Evolutionary conservation across 1,140 invertebrate genomes (phyloP), one percentile per base, ranked within the genome.

Genomic region (Thaumatotibia leucotreta): DNA sequence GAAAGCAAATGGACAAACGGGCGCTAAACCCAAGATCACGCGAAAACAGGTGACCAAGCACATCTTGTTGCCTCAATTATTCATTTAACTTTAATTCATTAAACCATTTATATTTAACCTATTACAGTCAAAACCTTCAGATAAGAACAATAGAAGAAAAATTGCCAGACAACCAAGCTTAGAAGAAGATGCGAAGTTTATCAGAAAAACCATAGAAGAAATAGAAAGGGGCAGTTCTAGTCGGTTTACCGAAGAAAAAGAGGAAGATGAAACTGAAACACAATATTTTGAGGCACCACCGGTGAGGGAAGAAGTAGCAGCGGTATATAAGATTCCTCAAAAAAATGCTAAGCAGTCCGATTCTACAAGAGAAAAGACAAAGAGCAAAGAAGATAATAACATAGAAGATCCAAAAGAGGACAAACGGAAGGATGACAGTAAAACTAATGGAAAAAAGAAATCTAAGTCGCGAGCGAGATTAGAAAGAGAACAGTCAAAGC

Each of bases 401-500:
- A 76, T 77, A 68, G 90, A 92, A 67, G 73, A 82, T 62, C 80
- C 89, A 27, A 83, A 86, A 49, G 87, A 88, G 14, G 90, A 88
- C 65, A 79, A 92, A 68, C 75, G 78, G 35, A 86, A 87, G 65
- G 78, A 84, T n/a, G n/a, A 9, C 6, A 77, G 78, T 29, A 83
- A 83, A 72, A 52, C 39, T 20, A 84, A 84, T 69, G 80, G 82
- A 9, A 88, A 88, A 32, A 81, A 86, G 69, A 88, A 88, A 75
- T 70, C 71, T 8, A 92, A 91, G 74, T 85, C 83, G 9, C 84
- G 91, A 74, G 88, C 89, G 4, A 79, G 91, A 61, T 73, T 91
- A 50, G 91, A 92, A 73, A 82, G 89, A 66, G 88, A 92, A 79
- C 89, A 89, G 66, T 92, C 91, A 1, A 88, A 91, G 62, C 91